A percentile compares a stretch with the other conserved stretches of the same genome.
These are phyloP conservation scores for Agriopis leucophaearia DNA, from an alignment of 2,888 invertebrate genomes.

Conservation along the genomic window DNA sequence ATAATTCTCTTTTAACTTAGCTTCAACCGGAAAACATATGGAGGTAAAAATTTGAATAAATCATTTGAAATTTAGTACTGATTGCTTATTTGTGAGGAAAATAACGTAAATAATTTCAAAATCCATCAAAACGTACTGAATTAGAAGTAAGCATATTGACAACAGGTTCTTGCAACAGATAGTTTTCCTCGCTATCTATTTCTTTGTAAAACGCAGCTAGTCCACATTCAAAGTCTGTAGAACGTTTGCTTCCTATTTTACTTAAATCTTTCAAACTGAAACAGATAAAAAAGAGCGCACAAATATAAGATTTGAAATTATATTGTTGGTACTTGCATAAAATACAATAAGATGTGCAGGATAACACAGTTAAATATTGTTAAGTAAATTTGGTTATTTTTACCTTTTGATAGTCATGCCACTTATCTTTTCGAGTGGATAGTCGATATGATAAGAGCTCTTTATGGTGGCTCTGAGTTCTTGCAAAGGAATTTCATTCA, in stretches of 20 bases:
- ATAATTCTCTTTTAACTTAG: too few species aligned
- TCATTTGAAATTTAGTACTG: too few species aligned
- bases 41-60: too few species aligned
- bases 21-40: too few species aligned
- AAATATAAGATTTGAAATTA: too few species aligned
- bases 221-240: conserved; percentile 34
- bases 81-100: too few species aligned
- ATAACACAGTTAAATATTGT: too few species aligned
- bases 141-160: conserved; percentile 53
- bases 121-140: conserved; percentile 48
- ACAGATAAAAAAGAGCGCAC: background rate
- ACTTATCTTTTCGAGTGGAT: too few species aligned
- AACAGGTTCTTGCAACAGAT: conserved; percentile 55
- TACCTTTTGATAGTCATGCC: conserved; percentile 54
- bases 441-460: conserved; percentile 44
- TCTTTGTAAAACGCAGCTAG: conserved; percentile 54
- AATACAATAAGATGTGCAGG: too few species aligned
- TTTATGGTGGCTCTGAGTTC: conserved; percentile 54
- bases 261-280: conserved; percentile 27
- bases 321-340: too few species aligned
- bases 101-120: background rate
- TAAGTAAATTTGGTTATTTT: too few species aligned
- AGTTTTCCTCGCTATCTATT: conserved; percentile 56
- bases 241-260: conserved; percentile 15
- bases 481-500: conserved; percentile 52